Evolutionary conservation across 2,113 vertebrate genomes (phyloP).

Genomic region (Odocoileus hemionus): DNA sequence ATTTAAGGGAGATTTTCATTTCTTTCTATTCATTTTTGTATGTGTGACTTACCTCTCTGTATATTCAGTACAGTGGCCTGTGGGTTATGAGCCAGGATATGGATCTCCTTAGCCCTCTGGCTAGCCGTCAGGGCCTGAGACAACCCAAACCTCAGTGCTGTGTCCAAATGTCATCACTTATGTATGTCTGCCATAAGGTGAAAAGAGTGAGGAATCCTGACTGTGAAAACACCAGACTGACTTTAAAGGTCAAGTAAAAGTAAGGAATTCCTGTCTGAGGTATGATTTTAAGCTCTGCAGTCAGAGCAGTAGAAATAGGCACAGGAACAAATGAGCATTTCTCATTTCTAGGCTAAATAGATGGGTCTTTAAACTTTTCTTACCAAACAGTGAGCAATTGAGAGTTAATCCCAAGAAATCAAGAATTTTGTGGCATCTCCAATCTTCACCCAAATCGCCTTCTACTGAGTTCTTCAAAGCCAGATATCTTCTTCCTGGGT

Average conservation of each 20-base stretch:
- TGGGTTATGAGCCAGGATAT: not conserved
- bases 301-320: slow-evolving; percentile 1
- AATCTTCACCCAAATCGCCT: slow-evolving; percentile 4
- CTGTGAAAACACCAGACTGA: not conserved
- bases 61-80: not conserved
- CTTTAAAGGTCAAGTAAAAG: not conserved
- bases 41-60: not conserved
- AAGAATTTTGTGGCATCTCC: not conserved
- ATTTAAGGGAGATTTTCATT: not conserved
- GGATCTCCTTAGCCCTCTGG: not conserved
- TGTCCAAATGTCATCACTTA: not conserved
- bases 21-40: not conserved
- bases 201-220: not conserved
- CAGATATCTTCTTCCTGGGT: not conserved
- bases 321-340: not conserved
- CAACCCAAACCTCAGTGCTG: not conserved
- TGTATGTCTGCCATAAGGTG: not conserved
- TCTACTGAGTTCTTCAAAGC: slow-evolving; percentile 6
- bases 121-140: not conserved
- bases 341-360: not conserved
- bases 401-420: slow-evolving; percentile 31
- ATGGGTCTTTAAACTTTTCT: slow-evolving; percentile 45
- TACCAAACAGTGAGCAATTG: slow-evolving; percentile 33
- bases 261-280: not conserved
- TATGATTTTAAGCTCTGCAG: not conserved